These are phyloP conservation scores for Todiramphus saurophagus DNA, from an alignment of 2,113 vertebrate species.

Conservation along the genomic window DNA sequence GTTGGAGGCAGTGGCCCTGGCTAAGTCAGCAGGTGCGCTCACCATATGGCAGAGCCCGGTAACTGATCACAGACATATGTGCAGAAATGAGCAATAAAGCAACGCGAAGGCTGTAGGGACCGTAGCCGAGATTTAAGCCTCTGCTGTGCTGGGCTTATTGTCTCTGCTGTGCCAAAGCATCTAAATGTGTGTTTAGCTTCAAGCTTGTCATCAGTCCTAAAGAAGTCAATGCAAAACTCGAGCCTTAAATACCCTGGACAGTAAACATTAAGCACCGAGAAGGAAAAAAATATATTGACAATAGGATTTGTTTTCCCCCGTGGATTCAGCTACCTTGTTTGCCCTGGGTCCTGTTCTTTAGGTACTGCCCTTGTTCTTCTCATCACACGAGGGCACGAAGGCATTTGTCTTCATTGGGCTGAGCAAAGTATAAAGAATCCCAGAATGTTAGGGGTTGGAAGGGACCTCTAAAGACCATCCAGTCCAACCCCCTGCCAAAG, in stretches of 20 bases:
- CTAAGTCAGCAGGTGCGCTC: conserved; percentile 33
- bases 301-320: not conserved
- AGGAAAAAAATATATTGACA: not conserved
- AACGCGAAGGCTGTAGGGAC: not conserved
- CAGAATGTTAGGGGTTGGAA: too few species aligned
- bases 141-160: conserved; percentile 28
- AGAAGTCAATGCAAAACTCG: conserved; percentile 30
- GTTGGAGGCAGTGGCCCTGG: not conserved
- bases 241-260: conserved; percentile 1
- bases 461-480: too few species aligned
- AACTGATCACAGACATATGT: conserved; percentile 40
- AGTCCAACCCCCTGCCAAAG: too few species aligned
- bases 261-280: not conserved
- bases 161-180: conserved; percentile 22
- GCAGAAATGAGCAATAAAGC: conserved; percentile 51
- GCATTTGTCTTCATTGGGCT: not conserved
- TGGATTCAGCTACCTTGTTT: not conserved
- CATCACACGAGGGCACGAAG: not conserved
- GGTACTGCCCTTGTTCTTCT: not conserved
- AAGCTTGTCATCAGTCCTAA: conserved; percentile 35
- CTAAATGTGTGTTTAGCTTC: not conserved
- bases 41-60: conserved; percentile 28
- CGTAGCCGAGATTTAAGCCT: not conserved
- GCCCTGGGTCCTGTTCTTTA: not conserved
- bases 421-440: not conserved